Base-by-base conservation (phyloP, 2,113 vertebrate genomes). In the Miniopterus natalensis region DNA sequence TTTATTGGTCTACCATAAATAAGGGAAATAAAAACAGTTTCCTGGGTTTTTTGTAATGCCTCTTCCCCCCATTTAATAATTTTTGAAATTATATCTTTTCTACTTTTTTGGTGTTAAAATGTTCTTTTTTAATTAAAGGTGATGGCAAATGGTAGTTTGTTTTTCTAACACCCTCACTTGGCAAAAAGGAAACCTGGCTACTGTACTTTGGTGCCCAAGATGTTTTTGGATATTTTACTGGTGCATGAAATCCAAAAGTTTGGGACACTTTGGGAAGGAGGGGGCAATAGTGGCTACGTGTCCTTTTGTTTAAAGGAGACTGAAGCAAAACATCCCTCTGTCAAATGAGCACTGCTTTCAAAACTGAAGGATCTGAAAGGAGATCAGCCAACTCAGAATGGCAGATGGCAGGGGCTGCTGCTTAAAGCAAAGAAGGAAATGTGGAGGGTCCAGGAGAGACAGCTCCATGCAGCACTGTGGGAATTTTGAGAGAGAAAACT, bases 171-270 rank as follows among this genome's bases (percentile, higher is more conserved):
- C 17, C 59, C 65, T 80, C 94, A 31, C 51, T 90, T 73, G 29
- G 74, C 57, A 21, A 84, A 92, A 88, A 18, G 47, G 92, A 78
- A 90, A 92, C 21, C 53, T 77, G 61, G 88, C 73, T 49, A 42
- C 65, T 79, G 6, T n/a, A 23, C 11, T 51, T 31, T 55, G 75
- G 55, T 36, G 47, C 42, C 40, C 13, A 42, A 20, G 47, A 49
- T 77, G 14, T 59, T 73, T 66, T 45, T 2, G 51, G 40, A 83
- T 68, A 83, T 57, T 57, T 75, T 77, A 84, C 29, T 61, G n/a
- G 53, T 36, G 12, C 51, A 12, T 42, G 61, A 42, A 92, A 84
- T 55, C 66, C 68, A 65, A 25, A 71, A 31, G 45, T 84, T 65
- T 71, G 7, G 63, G 88, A 73, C 20, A 70, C 71, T 63, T 29